Base-by-base conservation (phyloP, 2,797 vertebrate genomes). In the Ispidina picta region DNA sequence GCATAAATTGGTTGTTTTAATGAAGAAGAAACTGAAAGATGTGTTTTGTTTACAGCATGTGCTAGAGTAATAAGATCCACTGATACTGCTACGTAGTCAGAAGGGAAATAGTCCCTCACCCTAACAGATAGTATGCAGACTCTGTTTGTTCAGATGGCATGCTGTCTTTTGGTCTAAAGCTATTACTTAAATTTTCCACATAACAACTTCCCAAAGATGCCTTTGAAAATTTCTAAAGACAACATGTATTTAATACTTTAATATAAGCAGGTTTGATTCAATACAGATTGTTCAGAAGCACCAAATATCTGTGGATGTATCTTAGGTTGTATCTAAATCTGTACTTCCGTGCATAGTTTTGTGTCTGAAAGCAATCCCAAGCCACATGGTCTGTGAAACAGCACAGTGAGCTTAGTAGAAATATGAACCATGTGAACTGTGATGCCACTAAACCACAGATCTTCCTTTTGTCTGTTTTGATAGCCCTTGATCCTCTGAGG, bases 241-340 rank as follows among this genome's bases (percentile, higher is more conserved):
- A 97, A 97, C 97, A 97, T 95, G 95, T 95, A 93, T 94, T 95
- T 97, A 97, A 97, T 97, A 96, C 96, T 97, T 98, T 97, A 98
- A 97, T 97, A 97, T 97, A 96, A 96, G 92, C 85, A 94, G 89
- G 92, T 97, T 96, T 96, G 95, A 97, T 98, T 97, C 79, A 87
- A 96, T 95, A 84, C 97, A 97, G 96, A 97, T 96, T 97, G 95
- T 68, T 85, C 89, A 75, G 95, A 82, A 95, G 94, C 87, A 92
- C 95, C 77, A 75, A 95, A 93, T 95, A 94, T 92, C 87, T 76
- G 73, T 85, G 90, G 90, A 92, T 97, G 94, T 97, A 96, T 98
- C 97, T 96, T 82, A 83, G 91, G 95, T 95, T 98, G 97, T 97
- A 97, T 98, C 97, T 98, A 98, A 97, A 97, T 93, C 93, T 90